phyloP scores from a whole-genome alignment of 2,113 vertebrate species.

The Nicator chloris region DNA sequence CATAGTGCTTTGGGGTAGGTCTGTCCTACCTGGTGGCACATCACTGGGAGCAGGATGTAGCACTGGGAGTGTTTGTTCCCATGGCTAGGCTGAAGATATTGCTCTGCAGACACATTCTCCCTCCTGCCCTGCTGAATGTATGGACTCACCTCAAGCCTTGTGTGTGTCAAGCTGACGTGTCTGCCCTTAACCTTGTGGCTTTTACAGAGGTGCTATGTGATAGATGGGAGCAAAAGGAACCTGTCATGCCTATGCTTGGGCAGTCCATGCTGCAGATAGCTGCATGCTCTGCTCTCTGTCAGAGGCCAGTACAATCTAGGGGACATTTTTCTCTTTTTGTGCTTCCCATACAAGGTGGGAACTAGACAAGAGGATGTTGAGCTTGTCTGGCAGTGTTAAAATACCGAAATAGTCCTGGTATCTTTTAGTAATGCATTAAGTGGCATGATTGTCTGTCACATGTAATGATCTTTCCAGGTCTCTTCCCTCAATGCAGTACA shows the following conservation, averaged over 20 bases:
- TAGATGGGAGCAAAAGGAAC: background rate
- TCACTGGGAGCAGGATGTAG: background rate
- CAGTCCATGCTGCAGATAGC: slow-evolving; percentile 12
- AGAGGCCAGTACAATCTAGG: background rate
- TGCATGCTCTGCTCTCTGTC: slow-evolving; percentile 19
- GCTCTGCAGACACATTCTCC: background rate
- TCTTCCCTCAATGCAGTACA: background rate
- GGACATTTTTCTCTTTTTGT: background rate
- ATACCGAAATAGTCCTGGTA: slow-evolving; percentile 20
- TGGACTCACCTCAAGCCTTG: background rate
- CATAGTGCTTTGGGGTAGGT: background rate
- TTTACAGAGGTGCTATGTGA: slow-evolving; percentile 1
- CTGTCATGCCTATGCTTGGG: background rate
- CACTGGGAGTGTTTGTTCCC: background rate
- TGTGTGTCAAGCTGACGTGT: background rate
- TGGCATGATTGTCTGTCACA: background rate
- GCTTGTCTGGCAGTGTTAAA: background rate
- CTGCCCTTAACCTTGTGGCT: background rate
- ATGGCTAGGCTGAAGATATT: background rate
- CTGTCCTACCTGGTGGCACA: background rate
- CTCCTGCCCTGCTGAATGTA: background rate
- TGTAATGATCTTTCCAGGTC: background rate
- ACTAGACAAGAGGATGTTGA: background rate
- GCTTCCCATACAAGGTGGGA: slow-evolving; percentile 1
- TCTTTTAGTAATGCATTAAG: slow-evolving; percentile 1